Evolutionary conservation across 2,797 vertebrate species (phyloP), one percentile per base, ranked within the genome.

Genomic region (Onychomys torridus): DNA sequence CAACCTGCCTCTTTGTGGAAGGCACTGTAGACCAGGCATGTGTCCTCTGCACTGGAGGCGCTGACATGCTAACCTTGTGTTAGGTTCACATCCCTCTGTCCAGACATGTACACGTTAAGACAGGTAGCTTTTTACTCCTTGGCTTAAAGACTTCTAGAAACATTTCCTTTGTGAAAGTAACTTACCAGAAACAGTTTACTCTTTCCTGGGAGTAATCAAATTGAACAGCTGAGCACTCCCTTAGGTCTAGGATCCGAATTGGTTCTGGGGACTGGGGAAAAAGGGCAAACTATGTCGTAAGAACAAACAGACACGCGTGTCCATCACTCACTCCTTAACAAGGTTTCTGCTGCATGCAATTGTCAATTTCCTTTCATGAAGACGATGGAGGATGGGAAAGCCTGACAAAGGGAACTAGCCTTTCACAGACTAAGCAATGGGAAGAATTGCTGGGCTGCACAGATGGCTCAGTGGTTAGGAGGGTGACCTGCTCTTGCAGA

Each of bases 161-260:
- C 52, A 75, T 81, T 86, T 93, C 29, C 32, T 90, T 95, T 61
- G 43, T 69, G 55, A 87, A 95, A 37, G 83, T 40, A 78, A 97
- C 99, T 98, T 98, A 99, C 99, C 99, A 99, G 98, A 99, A 99
- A 97, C 99, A 99, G 98, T 99, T 99, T 79, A 99, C 99, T 97
- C 98, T 99, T 88, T 99, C 99, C 97, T 99, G 99, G 89, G 99
- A 99, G 96, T 99, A 99, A 98, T 99, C 99, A 95, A 99, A 99
- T 97, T 99, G 99, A 65, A 99, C 99, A 0, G 99, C 99, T 34
- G 99, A 99, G 93, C 99, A 99, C 97, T 99, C 99, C 4, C 97
- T 99, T 90, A 99, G 98, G 94, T 99, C 99, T 92, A 99, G 98
- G 25, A 98, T 99, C 88, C 99, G 98, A 98, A 99, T 99, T 1